Percentiles rank a stretch among this genome's conserved stretches.
Evolutionary conservation across 2,113 vertebrate species (phyloP).

Genomic region (Bubo bubo): DNA sequence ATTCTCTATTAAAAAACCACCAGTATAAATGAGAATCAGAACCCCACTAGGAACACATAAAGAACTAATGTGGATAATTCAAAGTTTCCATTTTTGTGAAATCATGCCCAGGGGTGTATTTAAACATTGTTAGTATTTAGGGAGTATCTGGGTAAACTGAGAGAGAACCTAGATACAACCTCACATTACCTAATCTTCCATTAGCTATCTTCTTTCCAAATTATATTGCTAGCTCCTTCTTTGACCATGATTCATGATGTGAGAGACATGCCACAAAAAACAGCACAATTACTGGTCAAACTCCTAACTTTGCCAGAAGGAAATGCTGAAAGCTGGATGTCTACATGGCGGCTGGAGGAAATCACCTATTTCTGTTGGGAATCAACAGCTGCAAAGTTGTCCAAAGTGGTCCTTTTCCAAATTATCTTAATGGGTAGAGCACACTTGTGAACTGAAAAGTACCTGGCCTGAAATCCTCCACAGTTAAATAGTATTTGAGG

Average conservation of each 20-base stretch:
- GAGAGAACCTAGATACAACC: not conserved
- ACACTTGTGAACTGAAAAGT: not conserved
- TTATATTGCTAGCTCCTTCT: not conserved
- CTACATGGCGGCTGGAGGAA: not conserved
- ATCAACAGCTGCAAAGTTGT: not conserved
- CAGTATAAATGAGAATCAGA: not conserved
- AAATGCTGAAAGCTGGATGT: not conserved
- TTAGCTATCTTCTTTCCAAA: not conserved
- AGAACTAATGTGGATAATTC: not conserved
- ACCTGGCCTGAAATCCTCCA: not conserved
- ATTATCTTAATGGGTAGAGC: not conserved
- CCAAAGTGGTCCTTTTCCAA: not conserved
- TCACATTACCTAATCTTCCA: not conserved
- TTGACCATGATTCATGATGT: not conserved
- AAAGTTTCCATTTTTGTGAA: conserved; percentile 18
- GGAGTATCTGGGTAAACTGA: not conserved
- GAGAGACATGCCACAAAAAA: not conserved
- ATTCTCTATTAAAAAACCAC: not conserved
- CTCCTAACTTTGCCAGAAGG: not conserved
- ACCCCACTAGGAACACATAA: not conserved
- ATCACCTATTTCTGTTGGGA: not conserved
- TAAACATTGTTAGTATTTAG: not conserved
- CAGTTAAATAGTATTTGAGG: not conserved
- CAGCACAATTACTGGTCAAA: not conserved
- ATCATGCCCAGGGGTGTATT: not conserved